These are phyloP conservation scores for Probosciger aterrimus DNA, from an alignment of 2,113 vertebrate genomes.

Conservation along the genomic window DNA sequence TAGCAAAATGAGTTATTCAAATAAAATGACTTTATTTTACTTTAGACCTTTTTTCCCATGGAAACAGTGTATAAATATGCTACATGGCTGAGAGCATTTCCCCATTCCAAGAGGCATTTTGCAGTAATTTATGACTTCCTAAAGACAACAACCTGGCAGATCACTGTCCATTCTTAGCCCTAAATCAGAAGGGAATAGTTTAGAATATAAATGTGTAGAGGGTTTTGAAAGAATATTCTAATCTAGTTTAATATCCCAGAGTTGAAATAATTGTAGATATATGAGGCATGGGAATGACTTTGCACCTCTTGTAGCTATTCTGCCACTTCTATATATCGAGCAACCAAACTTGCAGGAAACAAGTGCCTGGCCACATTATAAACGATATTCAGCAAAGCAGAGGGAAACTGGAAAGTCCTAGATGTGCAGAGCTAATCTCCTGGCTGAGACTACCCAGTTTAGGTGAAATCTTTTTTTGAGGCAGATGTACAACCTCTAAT, in stretches of 20 bases:
- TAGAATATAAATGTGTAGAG: not conserved
- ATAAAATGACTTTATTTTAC: not conserved
- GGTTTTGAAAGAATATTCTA: not conserved
- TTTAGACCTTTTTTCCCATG: not conserved
- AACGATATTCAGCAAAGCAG: not conserved
- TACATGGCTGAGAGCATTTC: not conserved
- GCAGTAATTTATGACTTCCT: not conserved
- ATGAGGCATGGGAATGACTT: not conserved
- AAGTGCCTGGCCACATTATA: not conserved
- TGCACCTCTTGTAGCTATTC: not conserved
- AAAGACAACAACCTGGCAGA: not conserved
- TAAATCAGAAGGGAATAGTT: not conserved
- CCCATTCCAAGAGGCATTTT: not conserved
- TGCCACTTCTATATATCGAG: not conserved
- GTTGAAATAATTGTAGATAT: not conserved
- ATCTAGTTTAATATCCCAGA: not conserved
- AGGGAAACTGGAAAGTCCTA: not conserved
- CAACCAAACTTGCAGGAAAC: not conserved
- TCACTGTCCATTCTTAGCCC: not conserved
- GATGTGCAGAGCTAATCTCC: not conserved
- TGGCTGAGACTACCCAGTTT: not conserved
- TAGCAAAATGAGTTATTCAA: not conserved
- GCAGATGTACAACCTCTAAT: not conserved
- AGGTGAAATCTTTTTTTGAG: not conserved
- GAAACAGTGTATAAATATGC: not conserved